These are phyloP conservation scores for Mergus octosetaceus DNA, from an alignment of 2,797 vertebrate genomes.

Conservation along the genomic window DNA sequence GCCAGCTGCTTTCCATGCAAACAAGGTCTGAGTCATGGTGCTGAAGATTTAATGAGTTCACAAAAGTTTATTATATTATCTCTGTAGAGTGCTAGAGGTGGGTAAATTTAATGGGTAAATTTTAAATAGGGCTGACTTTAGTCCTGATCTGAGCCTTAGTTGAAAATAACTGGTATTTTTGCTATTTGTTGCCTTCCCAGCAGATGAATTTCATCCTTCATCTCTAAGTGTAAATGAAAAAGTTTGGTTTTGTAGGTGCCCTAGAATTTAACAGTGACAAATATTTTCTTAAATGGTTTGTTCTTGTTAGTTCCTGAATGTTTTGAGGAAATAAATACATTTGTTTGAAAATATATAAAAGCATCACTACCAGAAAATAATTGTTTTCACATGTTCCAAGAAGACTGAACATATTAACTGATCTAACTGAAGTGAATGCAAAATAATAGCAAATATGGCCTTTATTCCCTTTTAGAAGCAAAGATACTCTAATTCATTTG, in stretches of 20 bases:
- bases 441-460: not conserved
- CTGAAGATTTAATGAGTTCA: slow-evolving; percentile 26
- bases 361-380: not conserved
- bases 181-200: not conserved
- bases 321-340: not conserved
- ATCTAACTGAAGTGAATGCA: not conserved
- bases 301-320: not conserved
- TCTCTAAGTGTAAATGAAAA: not conserved
- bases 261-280: not conserved
- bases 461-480: not conserved
- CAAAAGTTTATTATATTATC: not conserved
- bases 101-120: not conserved
- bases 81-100: not conserved
- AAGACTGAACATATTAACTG: not conserved
- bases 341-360: not conserved
- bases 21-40: not conserved
- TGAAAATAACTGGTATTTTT: not conserved
- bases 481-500: not conserved
- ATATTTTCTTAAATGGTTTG: not conserved
- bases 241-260: not conserved
- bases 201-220: not conserved
- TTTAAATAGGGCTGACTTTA: not conserved
- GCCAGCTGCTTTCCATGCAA: not conserved
- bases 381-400: not conserved
- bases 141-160: not conserved